Base-by-base conservation (phyloP, 2,113 vertebrate species). In the Capra hircus region DNA sequence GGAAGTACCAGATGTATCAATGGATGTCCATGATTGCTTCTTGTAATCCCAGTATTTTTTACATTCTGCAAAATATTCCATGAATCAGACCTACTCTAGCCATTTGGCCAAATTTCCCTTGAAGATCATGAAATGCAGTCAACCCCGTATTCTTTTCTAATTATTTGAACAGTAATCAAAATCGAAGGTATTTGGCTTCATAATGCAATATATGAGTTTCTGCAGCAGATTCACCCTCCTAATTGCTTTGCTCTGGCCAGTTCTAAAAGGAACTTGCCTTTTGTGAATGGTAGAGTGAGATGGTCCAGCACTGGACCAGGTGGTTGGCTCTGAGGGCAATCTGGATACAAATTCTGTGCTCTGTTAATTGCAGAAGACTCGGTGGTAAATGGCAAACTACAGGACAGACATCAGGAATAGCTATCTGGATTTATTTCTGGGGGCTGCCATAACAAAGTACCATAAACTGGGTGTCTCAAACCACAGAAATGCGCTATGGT, bases 271-370 rank as follows among this genome's bases (percentile, higher is more conserved):
- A 89, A 64, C 28, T 86, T 90, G 36, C 86, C 36, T 83, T 57
- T 6, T 59, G 59, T 85, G 30, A 25, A 91, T 90, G 85, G 84
- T n/a, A 55, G 4, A 28, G 5, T 89, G 78, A 80, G 40, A 36
- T 23, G 27, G 45, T 62, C 74, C 48, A 93, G 64, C 92, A 85
- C 16, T 6, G 4, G 86, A 57, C 80, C 82, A 89, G 60, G 78
- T 77, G 60, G 45, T 60, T 28, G 30, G 71, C 19, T 71, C 14
- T 16, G 21, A 78, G 50, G 78, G 83, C 82, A 96, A 14, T 88
- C 94, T 97, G 97, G 67, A 59, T 21, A 40, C 36, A 90, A 50
- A 55, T 60, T 93, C 88, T 93, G 91, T 91, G 52, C n/a, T 95
- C 33, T 53, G 0, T 36, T 19, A 88, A 62, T 64, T 60, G 59